A percentile compares a stretch with the other conserved stretches of the same genome.
Evolutionary conservation across 2,113 vertebrate species (phyloP).

Genomic region (Brachypodius melanocephalos): DNA sequence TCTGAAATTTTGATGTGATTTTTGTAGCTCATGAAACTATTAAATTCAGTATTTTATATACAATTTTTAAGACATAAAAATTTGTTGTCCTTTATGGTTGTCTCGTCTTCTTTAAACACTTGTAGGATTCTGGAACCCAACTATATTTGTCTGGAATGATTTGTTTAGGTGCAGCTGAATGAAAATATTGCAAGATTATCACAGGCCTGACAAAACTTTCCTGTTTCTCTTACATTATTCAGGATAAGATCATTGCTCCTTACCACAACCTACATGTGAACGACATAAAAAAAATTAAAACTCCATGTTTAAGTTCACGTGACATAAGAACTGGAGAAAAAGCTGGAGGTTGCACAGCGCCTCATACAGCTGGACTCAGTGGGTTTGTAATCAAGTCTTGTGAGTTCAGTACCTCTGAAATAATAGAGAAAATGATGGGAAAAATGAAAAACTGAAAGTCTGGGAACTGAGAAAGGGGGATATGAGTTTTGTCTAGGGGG

Average conservation of each 20-base stretch:
- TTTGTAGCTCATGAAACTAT: neutral
- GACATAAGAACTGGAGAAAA: neutral
- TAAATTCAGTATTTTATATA: neutral
- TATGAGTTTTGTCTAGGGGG: too few species aligned
- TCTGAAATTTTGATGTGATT: neutral
- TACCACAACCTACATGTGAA: neutral
- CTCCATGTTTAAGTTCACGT: neutral
- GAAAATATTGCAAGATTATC: neutral
- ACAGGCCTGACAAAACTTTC: neutral
- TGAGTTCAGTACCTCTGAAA: neutral
- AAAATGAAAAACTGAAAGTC: neutral
- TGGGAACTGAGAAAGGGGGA: too few species aligned
- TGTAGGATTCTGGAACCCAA: neutral
- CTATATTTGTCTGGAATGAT: neutral
- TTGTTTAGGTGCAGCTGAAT: neutral
- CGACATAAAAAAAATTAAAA: neutral
- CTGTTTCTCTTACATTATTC: neutral
- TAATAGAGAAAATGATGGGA: neutral
- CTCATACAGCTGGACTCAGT: neutral
- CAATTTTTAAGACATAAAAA: neutral
- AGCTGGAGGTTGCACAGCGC: too few species aligned
- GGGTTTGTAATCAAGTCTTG: neutral
- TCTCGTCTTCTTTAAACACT: neutral
- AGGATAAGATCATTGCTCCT: neutral
- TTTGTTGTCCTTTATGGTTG: neutral